Conservation (phyloP, 2,113 vertebrate genomes). For the Scartelaos histophorus region DNA sequence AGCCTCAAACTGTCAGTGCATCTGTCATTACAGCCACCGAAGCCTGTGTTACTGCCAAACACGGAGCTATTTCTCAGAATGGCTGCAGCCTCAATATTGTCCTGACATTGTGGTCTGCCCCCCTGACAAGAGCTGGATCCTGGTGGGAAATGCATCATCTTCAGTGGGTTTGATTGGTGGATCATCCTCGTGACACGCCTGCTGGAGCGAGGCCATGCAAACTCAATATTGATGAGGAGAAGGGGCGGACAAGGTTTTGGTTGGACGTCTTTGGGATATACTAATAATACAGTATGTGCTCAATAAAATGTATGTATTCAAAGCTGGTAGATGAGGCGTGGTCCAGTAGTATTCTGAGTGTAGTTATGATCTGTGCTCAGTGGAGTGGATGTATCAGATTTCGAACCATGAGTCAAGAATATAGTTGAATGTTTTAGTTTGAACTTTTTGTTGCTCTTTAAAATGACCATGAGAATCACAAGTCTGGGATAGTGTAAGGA, state of each 20-base stretch:
- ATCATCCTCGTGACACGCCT: constrained; percentile 16
- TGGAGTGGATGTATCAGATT: no score
- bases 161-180: neutral
- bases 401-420: no score
- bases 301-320: no score
- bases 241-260: constrained; percentile 22
- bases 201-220: constrained; percentile 35
- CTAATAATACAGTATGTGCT: no score
- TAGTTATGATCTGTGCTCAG: no score
- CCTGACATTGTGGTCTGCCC: constrained; percentile 7
- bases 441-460: no score
- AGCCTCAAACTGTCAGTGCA: constrained; percentile 14
- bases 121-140: constrained; percentile 8
- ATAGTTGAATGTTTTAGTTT: no score
- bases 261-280: constrained; percentile 17
- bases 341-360: no score
- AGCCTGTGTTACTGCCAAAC: constrained; percentile 9
- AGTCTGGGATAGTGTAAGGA: no score
- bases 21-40: constrained; percentile 9
- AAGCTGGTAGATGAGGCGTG: no score
- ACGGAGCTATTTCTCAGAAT: constrained; percentile 10
- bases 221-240: constrained; percentile 41
- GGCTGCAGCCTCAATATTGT: constrained; percentile 8
- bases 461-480: no score
- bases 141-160: constrained; percentile 25